These are phyloP conservation scores for Rhineura floridana DNA, from an alignment of 2,113 vertebrate species.

Conservation along the genomic window DNA sequence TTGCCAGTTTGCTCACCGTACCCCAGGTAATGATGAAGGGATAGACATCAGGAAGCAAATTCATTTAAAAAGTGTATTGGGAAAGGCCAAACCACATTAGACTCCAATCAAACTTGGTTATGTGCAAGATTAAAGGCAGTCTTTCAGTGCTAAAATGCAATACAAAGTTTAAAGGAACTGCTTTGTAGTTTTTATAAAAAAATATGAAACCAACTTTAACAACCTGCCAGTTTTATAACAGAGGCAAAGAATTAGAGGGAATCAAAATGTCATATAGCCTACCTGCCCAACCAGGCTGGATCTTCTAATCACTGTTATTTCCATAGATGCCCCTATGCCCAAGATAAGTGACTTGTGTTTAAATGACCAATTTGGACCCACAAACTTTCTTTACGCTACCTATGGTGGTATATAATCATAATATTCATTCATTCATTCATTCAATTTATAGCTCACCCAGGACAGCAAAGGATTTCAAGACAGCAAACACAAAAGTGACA, in stretches of 20 bases:
- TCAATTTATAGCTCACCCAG: too few relatives aligned
- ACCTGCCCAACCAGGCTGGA: too few relatives aligned
- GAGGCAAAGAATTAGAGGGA: not conserved
- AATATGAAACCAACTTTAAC: conserved; percentile 9
- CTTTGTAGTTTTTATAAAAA: not conserved
- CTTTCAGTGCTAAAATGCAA: conserved; percentile 21
- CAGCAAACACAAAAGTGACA: too few relatives aligned
- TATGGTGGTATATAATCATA: too few relatives aligned
- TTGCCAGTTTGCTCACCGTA: not conserved
- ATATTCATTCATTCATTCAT: too few relatives aligned
- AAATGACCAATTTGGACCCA: too few relatives aligned
- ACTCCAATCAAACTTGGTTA: conserved; percentile 19
- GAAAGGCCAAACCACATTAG: conserved; percentile 33
- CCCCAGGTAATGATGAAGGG: conserved; percentile 22
- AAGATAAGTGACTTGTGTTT: too few relatives aligned
- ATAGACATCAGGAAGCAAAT: conserved; percentile 46
- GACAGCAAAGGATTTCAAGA: too few relatives aligned
- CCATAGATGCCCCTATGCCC: too few relatives aligned
- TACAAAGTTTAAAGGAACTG: conserved; percentile 35
- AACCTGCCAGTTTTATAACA: not conserved
- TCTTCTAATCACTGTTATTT: too few relatives aligned
- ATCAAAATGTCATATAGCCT: not conserved
- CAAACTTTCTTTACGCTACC: too few relatives aligned
- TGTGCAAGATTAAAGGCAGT: conserved; percentile 19
- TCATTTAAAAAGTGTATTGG: conserved; percentile 38